These are phyloP conservation scores for Phania funesta DNA, from an alignment of 2,888 invertebrate species.

Conservation along the genomic window DNA sequence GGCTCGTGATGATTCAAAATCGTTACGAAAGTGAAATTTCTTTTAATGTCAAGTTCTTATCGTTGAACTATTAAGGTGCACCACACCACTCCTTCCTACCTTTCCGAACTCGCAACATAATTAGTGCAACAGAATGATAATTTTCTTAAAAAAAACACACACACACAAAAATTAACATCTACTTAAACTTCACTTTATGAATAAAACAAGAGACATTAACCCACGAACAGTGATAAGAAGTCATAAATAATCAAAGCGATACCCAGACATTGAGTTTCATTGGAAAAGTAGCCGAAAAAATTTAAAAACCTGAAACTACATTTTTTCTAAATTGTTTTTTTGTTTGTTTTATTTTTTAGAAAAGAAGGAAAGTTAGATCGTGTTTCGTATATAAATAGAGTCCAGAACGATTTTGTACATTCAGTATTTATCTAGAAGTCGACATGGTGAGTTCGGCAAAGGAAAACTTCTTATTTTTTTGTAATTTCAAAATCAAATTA, in stretches of 20 bases:
- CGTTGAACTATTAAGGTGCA: conserved; percentile 35
- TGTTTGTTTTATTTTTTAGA: no score
- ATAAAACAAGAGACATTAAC: background rate
- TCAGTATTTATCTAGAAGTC: conserved; percentile 49
- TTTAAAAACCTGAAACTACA: conserved; percentile 8
- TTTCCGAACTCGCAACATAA: conserved; percentile 32
- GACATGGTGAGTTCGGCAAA: conserved; percentile 53
- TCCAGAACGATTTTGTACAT: background rate
- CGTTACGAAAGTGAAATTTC: conserved; percentile 15
- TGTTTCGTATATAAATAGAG: conserved; percentile 53
- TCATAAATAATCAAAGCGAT: background rate
- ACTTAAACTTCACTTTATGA: background rate
- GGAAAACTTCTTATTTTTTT: background rate
- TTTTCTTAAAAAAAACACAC: conserved; percentile 16
- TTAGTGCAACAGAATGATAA: conserved; percentile 52
- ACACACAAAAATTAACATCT: background rate
- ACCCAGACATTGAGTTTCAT: conserved; percentile 32
- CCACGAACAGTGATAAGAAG: background rate
- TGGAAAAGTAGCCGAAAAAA: background rate
- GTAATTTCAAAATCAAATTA: background rate
- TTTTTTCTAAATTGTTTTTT: background rate
- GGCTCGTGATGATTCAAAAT: no score
- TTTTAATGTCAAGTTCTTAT: conserved; percentile 55
- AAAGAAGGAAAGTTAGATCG: conserved; percentile 24
- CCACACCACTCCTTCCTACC: conserved; percentile 21